Conservation (phyloP, 2,113 vertebrate species). For the Tonatia bakeri region DNA sequence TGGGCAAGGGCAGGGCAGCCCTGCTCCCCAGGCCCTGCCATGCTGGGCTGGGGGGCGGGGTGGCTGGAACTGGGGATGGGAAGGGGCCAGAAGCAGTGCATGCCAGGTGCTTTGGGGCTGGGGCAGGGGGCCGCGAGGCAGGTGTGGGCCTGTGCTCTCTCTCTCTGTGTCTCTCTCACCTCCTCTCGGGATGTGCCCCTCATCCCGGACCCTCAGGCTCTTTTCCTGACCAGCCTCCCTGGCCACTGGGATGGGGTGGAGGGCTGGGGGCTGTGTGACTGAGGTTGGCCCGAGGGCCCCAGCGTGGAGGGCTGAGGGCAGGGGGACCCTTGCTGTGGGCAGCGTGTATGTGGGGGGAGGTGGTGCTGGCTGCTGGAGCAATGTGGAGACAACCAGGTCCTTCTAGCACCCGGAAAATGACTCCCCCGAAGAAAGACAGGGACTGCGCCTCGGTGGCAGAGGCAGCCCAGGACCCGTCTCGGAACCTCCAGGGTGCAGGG, state of each 20-base stretch:
- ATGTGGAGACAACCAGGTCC: no score
- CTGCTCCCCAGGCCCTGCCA: background rate
- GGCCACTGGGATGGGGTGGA: background rate
- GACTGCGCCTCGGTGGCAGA: background rate
- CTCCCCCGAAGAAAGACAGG: background rate
- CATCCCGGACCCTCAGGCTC: background rate
- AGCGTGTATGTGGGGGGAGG: no score
- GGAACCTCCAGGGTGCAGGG: background rate
- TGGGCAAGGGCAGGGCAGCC: background rate
- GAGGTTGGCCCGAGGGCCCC: background rate
- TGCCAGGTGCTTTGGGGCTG: no score
- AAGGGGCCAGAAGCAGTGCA: no score
- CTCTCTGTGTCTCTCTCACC: background rate
- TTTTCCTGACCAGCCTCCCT: background rate
- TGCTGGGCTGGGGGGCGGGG: background rate
- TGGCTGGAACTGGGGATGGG: background rate
- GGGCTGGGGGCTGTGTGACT: background rate
- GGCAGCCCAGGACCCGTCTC: background rate
- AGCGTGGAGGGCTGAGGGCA: no score
- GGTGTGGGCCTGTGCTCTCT: background rate
- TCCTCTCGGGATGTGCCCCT: rapidly evolving
- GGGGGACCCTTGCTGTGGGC: background rate
- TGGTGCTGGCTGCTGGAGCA: rapidly evolving
- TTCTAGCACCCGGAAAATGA: background rate
- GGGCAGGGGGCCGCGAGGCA: background rate